Evolutionary conservation across 2,888 invertebrate genomes (phyloP), one percentile per base, ranked within the genome.

Genomic region (Leuctra nigra): DNA sequence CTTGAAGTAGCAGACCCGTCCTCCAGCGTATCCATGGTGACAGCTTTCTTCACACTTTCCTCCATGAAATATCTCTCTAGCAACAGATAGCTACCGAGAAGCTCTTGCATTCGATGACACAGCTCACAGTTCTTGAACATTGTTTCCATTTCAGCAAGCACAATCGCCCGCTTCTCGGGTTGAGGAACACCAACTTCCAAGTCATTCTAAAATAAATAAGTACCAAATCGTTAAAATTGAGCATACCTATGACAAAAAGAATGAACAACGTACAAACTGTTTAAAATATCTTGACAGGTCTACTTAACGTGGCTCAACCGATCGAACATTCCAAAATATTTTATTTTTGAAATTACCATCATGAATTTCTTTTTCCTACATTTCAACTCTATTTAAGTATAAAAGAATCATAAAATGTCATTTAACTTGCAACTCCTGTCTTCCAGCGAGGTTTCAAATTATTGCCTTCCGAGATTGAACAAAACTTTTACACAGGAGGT

Each of bases 31-130:
- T 93, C 91, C 78, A 93, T 77, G 57, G 82, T 81, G 53, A 93
- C 79, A 1, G 96, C 98, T 73, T 97, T 98, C 47, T 84, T 81
- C 0, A 97, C 88, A 67, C 93, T 96, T 72, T 97, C 95, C 63
- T 91, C 88, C 80, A 98, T 84, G 71, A 94, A 98, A 72, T 89
- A 97, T 68, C 93, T 87, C 71, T 99, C 99, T 64, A 98, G 77
- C 18, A 87, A 79, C 54, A 98, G 81, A 73, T 99, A 99, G 60
- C 87, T 84, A 35, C 91, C 89, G 1, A 98, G 77, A 22, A 91
- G 69, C 64, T 90, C 89, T 68, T 91, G 91, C 73, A 90, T 87
- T 44, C 83, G 83, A 23, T 84, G 80, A 62, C 83, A 88, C 60
- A 87, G 74, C 66, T 83, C 85, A 60, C 89, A 87, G 58, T 83